phyloP scores from a whole-genome alignment of 2,113 vertebrate species.

The Sebastes fasciatus region DNA sequence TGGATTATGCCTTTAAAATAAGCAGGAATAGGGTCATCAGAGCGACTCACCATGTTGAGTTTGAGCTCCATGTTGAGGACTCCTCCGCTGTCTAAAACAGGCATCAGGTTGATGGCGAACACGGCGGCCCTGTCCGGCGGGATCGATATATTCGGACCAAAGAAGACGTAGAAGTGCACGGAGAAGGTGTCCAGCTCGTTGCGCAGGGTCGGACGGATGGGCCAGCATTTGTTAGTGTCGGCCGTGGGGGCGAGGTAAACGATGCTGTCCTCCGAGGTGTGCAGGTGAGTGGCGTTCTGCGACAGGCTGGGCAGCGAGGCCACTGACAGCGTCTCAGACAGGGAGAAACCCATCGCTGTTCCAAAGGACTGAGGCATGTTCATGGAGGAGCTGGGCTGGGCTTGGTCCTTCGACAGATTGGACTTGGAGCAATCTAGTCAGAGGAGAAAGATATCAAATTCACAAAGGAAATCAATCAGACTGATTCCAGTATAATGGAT shows the following conservation, averaged over 20 bases:
- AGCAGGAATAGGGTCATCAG: not conserved
- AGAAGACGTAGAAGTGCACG: conserved; percentile 99
- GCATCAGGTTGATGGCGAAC: conserved; percentile 94
- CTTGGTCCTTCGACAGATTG: conserved; percentile 84
- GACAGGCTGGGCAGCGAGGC: conserved; percentile 73
- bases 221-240: conserved; percentile 89
- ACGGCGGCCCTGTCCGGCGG: conserved; percentile 91
- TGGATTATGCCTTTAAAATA: not conserved
- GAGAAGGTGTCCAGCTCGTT: conserved; percentile 99
- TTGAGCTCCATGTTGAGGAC: conserved; percentile 96
- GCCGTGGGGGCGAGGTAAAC: conserved; percentile 74
- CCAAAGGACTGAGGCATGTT: conserved; percentile 98
- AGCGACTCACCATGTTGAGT: conserved; percentile 90
- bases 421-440: conserved; percentile 91
- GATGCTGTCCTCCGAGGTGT: conserved; percentile 74
- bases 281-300: conserved; percentile 70
- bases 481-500: not conserved
- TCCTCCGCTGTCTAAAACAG: conserved; percentile 95
- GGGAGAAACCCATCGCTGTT: conserved; percentile 84
- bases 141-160: conserved; percentile 94
- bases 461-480: conserved; percentile 32
- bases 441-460: conserved; percentile 30
- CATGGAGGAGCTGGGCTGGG: conserved; percentile 86
- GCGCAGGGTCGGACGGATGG: conserved; percentile 93
- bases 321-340: conserved; percentile 83